Evolutionary conservation across 1,140 invertebrate species (phyloP).

Genomic region (Parasteatoda tepidariorum): DNA sequence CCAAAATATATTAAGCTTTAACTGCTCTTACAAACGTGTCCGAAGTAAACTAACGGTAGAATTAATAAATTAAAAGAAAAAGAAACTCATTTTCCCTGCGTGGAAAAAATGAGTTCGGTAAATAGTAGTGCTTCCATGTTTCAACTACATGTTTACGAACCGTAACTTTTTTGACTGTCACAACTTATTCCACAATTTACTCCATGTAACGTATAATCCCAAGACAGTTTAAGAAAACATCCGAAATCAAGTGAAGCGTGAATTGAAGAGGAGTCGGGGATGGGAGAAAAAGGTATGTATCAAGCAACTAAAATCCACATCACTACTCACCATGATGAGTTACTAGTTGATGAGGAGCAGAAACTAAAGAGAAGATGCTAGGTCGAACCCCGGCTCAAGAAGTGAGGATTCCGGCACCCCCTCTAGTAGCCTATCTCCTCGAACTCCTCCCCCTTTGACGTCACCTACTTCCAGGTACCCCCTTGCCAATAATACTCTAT

Average conservation of each 20-base stretch:
- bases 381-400: constrained; percentile 10
- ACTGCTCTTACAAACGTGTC: no score
- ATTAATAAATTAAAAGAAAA: no score
- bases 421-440: constrained; percentile 40
- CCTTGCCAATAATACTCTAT: constrained; percentile 54
- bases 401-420: constrained; percentile 40
- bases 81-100: no score
- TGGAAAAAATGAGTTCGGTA: no score
- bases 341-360: constrained; percentile 24
- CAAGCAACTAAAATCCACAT: constrained; percentile 20
- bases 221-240: not conserved
- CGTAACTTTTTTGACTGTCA: not conserved
- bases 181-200: not conserved
- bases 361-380: constrained; percentile 42
- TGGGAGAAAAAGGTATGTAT: not conserved
- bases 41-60: no score
- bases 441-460: constrained; percentile 25
- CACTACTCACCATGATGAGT: constrained; percentile 48
- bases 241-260: not conserved
- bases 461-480: constrained; percentile 7
- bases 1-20: no score
- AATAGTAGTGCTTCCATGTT: no score
- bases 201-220: not conserved
- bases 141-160: no score
- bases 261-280: not conserved